phyloP scores from a whole-genome alignment of 2,113 vertebrate genomes.

The Bubo blakistoni region DNA sequence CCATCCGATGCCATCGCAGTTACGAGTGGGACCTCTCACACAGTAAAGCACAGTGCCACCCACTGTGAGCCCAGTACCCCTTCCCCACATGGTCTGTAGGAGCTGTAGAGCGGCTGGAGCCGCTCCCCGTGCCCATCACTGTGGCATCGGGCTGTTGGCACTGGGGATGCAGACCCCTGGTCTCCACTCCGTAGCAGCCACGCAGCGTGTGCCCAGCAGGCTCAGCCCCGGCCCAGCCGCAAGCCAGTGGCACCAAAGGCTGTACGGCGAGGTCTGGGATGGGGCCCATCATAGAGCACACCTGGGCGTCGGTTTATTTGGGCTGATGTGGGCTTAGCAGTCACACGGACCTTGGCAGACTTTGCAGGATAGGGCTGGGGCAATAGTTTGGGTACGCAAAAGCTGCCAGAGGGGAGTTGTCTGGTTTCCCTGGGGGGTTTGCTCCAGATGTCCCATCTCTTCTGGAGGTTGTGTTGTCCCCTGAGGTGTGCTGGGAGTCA shows the following conservation, averaged over 20 bases:
- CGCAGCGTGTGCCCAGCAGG: rapidly evolving
- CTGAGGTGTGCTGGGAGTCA: neutral
- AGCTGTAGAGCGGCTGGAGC: neutral
- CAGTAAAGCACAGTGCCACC: neutral
- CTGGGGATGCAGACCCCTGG: neutral
- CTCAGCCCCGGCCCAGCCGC: neutral
- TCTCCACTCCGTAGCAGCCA: neutral
- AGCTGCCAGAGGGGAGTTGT: neutral
- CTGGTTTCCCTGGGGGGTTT: neutral
- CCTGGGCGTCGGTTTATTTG: neutral
- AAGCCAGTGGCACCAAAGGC: neutral
- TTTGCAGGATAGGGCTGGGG: neutral
- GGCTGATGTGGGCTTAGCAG: neutral
- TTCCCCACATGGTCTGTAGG: rapidly evolving
- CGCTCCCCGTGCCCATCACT: rapidly evolving
- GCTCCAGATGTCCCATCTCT: neutral
- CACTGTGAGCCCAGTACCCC: rapidly evolving
- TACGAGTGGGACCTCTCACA: neutral
- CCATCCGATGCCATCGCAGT: neutral
- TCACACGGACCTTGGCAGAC: neutral
- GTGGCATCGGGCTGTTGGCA: neutral
- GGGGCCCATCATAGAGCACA: rapidly evolving
- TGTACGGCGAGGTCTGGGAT: rapidly evolving
- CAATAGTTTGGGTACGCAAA: rapidly evolving
- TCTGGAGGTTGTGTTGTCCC: neutral